phyloP scores from a whole-genome alignment of 2,888 invertebrate species.

The Hirtodrosophila alboralis region DNA sequence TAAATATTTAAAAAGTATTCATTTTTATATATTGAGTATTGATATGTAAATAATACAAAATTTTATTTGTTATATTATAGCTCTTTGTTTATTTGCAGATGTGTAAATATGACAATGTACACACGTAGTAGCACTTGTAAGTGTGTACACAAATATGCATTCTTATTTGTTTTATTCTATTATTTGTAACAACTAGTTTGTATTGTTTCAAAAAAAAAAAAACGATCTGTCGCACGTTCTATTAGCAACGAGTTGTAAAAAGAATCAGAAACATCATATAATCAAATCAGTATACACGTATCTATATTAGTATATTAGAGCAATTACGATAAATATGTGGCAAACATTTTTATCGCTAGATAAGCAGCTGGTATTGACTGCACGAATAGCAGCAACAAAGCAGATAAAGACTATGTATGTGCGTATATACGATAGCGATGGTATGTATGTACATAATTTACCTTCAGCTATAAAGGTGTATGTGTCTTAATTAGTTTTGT shows the following conservation, averaged over 20 bases:
- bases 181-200: too few species aligned
- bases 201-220: neutral
- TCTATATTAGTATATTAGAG: conserved; percentile 48
- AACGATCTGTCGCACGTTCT: conserved; percentile 21
- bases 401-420: conserved; percentile 30
- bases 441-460: conserved; percentile 5
- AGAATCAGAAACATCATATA: conserved; percentile 31
- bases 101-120: too few species aligned
- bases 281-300: conserved; percentile 26
- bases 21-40: too few species aligned
- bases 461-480: conserved; percentile 18
- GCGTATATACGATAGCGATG: too few species aligned
- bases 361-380: conserved; percentile 25
- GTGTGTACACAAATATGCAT: too few species aligned
- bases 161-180: too few species aligned
- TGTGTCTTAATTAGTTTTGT: conserved; percentile 30
- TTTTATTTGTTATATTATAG: too few species aligned
- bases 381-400: conserved; percentile 15
- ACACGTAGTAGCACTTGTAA: too few species aligned
- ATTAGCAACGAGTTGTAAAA: conserved; percentile 50
- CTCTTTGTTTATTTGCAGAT: too few species aligned
- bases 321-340: conserved; percentile 58
- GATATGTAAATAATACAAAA: too few species aligned
- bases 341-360: conserved; percentile 44
- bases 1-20: too few species aligned